Base-by-base conservation (phyloP, 2,888 invertebrate species). In the Spicauda simplicius region DNA sequence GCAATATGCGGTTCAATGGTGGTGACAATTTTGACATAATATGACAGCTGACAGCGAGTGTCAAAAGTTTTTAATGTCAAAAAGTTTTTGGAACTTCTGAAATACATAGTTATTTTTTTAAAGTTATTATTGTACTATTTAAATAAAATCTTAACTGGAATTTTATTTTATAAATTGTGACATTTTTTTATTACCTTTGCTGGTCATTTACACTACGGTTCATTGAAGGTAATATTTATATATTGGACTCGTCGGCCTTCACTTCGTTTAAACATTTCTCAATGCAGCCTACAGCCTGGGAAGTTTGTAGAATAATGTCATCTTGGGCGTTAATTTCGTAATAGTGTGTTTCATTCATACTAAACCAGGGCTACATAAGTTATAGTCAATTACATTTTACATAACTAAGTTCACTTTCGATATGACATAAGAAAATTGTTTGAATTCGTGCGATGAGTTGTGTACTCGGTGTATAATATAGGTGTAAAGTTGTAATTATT, bases 191-290 rank as follows among this genome's bases (percentile, higher is more conserved):
- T 45, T 3, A 45, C n/a, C 16, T 48, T 48, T n/a, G 16, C 16
- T 48, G 48, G 16, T 48, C n/a, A 16, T 16, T 16, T 16, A 16
- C 16, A 48, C n/a, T n/a, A 7, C n/a, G 14, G 48, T 14, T 25
- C 37, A 18, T 33, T 62, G 41, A 48, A 56, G 57, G 55, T 65
- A 66, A 30, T 55, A 25, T 50, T 58, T 56, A 57, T 53, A 61
- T 65, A 62, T 80, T 76, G 70, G 80, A 84, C 80, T 87, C 84
- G 86, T 80, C 86, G 90, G 88, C 91, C 91, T 91, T 90, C 91
- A 81, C 80, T 80, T 81, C 12, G 77, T 78, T 66, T 45, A 50
- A 83, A 82, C 88, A 89, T 91, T 91, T 90, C 90, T 84, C 82
- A 90, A 90, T 78, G 74, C 86, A 80, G 75, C 85, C 86, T 84